Conservation (phyloP, 1,140 invertebrate genomes). For the Cyclina sinensis region DNA sequence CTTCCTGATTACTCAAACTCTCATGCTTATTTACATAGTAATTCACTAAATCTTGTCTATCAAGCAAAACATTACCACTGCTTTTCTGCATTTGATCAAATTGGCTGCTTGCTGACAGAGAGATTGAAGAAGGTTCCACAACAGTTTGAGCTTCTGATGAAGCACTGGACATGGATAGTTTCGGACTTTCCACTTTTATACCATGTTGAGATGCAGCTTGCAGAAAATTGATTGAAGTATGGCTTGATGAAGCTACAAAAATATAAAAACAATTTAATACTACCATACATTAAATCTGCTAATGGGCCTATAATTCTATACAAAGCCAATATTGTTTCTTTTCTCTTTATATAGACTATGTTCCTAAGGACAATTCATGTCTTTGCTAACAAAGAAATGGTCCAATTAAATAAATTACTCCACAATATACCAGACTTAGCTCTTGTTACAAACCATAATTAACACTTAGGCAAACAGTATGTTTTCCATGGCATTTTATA, state of each 20-base stretch:
- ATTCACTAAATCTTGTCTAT: slow-evolving; percentile 9
- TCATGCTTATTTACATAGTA: slow-evolving; percentile 41
- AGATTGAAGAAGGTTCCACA: background rate
- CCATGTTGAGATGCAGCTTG: slow-evolving; percentile 24
- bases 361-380: background rate
- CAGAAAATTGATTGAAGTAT: background rate
- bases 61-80: background rate
- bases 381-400: too few species aligned
- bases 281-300: too few species aligned
- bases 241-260: background rate
- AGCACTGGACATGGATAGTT: background rate
- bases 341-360: background rate
- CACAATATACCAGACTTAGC: too few species aligned
- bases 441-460: too few species aligned
- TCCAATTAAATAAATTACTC: too few species aligned
- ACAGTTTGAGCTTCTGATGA: background rate
- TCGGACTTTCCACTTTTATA: background rate
- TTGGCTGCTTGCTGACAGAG: background rate
- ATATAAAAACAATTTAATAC: background rate
- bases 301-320: too few species aligned
- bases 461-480: too few species aligned
- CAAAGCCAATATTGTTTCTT: background rate
- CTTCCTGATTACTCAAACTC: background rate
- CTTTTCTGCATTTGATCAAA: background rate
- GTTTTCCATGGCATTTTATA: too few species aligned